A percentile compares a stretch with the other conserved stretches of the same genome.
phyloP scores from a whole-genome alignment of 2,888 invertebrate species.

The Drosophila niveifrons region DNA sequence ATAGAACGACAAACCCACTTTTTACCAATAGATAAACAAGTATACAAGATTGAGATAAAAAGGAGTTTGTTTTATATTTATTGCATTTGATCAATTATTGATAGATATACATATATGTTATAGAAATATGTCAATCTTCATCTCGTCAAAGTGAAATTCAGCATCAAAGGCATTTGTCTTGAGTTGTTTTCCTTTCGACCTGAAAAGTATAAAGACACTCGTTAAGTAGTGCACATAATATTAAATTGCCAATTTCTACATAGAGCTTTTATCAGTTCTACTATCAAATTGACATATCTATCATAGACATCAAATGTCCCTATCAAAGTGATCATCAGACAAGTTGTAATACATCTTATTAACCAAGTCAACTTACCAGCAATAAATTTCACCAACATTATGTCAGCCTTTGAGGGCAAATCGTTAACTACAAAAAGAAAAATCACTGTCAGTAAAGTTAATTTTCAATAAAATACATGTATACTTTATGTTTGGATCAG shows the following conservation, averaged over 20 bases:
- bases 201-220: background rate
- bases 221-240: no score
- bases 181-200: background rate
- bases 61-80: background rate
- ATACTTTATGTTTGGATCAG: background rate
- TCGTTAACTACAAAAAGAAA: background rate
- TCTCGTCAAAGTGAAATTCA: background rate
- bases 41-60: background rate
- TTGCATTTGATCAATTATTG: background rate
- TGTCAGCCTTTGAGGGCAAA: background rate
- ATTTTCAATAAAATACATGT: no score
- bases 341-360: background rate
- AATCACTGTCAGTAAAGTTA: background rate
- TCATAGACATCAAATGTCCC: slow-evolving; percentile 7
- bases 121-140: background rate
- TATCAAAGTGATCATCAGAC: slow-evolving; percentile 11
- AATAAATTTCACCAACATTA: no score
- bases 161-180: background rate
- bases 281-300: slow-evolving; percentile 2
- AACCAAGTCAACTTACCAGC: background rate
- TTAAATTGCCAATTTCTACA: no score
- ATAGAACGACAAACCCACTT: background rate
- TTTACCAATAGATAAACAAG: background rate
- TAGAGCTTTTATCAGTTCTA: slow-evolving; percentile 1
- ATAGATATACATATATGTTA: no score